Percentiles rank a stretch among this genome's conserved stretches.
Evolutionary conservation across 2,888 invertebrate genomes (phyloP).

Genomic region (Falcaria lacertinaria): DNA sequence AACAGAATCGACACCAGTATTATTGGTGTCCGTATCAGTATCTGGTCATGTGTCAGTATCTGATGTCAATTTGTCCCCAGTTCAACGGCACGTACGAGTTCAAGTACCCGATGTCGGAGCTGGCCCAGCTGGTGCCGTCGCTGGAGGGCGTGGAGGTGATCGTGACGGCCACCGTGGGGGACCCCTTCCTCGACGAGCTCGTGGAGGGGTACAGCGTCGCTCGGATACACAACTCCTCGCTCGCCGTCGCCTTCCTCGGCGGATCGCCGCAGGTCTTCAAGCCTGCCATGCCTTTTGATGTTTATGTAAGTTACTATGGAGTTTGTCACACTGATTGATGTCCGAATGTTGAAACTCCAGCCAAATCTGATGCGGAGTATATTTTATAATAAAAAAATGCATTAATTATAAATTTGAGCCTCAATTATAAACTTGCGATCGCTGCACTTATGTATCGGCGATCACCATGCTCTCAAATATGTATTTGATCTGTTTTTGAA

Average conservation of each 20-base stretch:
- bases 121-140: constrained; percentile 82
- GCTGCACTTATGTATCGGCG: too few relatives aligned
- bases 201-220: constrained; percentile 93
- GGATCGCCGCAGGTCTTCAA: constrained; percentile 96
- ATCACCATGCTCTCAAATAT: too few relatives aligned
- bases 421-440: too few relatives aligned
- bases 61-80: constrained; percentile 54
- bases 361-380: too few relatives aligned
- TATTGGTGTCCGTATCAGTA: too few relatives aligned
- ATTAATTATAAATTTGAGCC: too few relatives aligned
- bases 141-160: constrained; percentile 89
- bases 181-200: constrained; percentile 90
- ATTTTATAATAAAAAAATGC: too few relatives aligned
- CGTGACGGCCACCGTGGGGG: constrained; percentile 92
- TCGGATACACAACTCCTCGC: constrained; percentile 91
- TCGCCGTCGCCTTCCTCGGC: constrained; percentile 91
- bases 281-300: constrained; percentile 94
- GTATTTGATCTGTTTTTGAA: too few relatives aligned
- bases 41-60: too few relatives aligned
- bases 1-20: too few relatives aligned
- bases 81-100: constrained; percentile 95
- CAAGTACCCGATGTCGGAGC: constrained; percentile 90
- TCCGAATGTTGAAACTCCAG: too few relatives aligned
- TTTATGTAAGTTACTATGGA: constrained; percentile 90
- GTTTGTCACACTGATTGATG: too few relatives aligned